Evolutionary conservation across 2,113 vertebrate species (phyloP), one percentile per base, ranked within the genome.

Genomic region (Xiphophorus maculatus): DNA sequence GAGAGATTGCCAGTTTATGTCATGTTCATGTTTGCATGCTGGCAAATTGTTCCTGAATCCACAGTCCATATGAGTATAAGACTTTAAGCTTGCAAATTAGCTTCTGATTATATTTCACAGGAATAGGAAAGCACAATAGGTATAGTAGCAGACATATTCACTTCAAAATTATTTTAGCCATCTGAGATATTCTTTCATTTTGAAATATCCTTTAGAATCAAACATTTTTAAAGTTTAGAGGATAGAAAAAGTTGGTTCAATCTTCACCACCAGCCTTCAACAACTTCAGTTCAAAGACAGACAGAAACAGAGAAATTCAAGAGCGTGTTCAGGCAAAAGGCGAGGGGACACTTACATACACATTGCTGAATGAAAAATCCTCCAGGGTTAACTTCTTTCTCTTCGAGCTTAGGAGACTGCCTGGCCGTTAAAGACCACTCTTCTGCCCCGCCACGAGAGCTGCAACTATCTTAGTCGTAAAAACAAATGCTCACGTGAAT

Each of bases 261-360:
- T n/a, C 51, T 58, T 14, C 3, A 51, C 40, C 27, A 65, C 28
- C 6, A 42, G 29, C 66, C 11, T 25, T 42, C 62, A 25, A 65
- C 65, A 58, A 29, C 29, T 33, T 8, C 51, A 69, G 35, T 58
- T 13, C 40, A 65, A n/a, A 54, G 0, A 67, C 35, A 40, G 19
- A 42, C 9, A 33, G 32, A 63, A 68, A 12, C 1, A 48, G 40
- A 48, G 60, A 73, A 63, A 73, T 60, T 68, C 70, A 51, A 80
- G 51, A 75, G 74, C n/a, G 33, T 80, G 81, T 58, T 79, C 19
- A 54, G 42, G 30, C 77, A 82, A 58, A 82, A 76, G 65, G 76
- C 14, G 32, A 76, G 40, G 33, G 81, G 84, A 87, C 87, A 93
- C 92, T 94, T 91, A 93, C 92, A 85, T 71, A 82, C 79, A 77